phyloP scores from a whole-genome alignment of 2,888 invertebrate genomes.

The Orthonevra nobilis region DNA sequence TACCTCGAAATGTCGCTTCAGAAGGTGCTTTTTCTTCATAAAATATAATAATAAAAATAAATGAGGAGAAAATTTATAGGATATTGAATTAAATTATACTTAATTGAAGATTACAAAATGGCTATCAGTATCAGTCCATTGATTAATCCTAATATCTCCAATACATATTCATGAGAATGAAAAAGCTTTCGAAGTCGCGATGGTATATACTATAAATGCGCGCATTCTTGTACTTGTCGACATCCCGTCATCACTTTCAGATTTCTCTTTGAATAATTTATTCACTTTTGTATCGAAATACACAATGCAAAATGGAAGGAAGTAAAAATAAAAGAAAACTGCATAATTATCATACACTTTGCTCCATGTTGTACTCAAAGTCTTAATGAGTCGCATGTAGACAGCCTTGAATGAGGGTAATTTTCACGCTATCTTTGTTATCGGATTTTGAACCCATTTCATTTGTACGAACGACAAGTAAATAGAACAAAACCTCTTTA shows the following conservation, averaged over 20 bases:
- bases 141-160: slow-evolving; percentile 26
- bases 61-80: slow-evolving; percentile 3
- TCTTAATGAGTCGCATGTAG: neutral
- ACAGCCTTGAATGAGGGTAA: slow-evolving; percentile 10
- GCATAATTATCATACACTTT: no score
- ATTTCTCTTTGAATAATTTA: no score
- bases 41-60: slow-evolving; percentile 28
- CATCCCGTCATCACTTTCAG: no score
- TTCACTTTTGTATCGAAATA: no score
- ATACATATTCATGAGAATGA: slow-evolving; percentile 44
- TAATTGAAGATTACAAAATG: slow-evolving; percentile 13
- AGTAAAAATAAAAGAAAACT: no score
- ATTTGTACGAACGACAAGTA: no score
- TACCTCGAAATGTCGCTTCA: slow-evolving; percentile 95
- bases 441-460: slow-evolving; percentile 32
- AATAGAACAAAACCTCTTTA: no score
- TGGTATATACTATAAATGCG: no score
- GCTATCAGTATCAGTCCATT: slow-evolving; percentile 45
- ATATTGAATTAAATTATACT: slow-evolving; percentile 9
- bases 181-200: neutral
- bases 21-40: slow-evolving; percentile 93
- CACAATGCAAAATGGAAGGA: no score
- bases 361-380: no score
- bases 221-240: no score
- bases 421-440: slow-evolving; percentile 11